Percentiles rank a stretch among this genome's conserved stretches.
Evolutionary conservation across 1,140 invertebrate genomes (phyloP).

Genomic region (Artemia franciscana): DNA sequence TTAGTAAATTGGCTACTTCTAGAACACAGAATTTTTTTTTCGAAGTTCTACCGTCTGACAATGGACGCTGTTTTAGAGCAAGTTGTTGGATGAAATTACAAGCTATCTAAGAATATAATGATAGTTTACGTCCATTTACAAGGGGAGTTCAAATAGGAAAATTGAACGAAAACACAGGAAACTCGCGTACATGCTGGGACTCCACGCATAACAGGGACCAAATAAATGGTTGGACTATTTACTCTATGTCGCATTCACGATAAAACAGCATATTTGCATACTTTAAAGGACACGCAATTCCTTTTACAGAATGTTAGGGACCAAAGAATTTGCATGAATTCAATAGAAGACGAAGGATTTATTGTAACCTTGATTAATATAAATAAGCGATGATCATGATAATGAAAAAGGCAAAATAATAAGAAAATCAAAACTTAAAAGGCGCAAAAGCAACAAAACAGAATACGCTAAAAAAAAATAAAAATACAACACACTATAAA

Average conservation of each 20-base stretch:
- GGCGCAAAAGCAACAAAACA: neutral
- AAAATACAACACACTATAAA: neutral
- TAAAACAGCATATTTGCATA: neutral
- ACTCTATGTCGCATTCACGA: neutral
- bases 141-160: neutral
- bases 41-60: neutral
- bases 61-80: neutral
- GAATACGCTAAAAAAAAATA: neutral
- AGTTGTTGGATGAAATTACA: neutral
- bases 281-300: neutral
- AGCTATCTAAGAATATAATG: neutral
- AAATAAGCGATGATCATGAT: neutral
- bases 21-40: neutral
- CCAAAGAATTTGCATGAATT: neutral
- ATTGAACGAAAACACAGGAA: neutral
- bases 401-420: neutral
- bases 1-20: neutral
- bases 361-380: neutral
- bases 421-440: neutral
- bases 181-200: neutral
- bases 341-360: neutral
- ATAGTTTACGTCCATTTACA: neutral
- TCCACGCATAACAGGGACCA: neutral
- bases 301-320: neutral
- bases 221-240: neutral